Evolutionary conservation across 2,797 vertebrate genomes (phyloP), one percentile per base, ranked within the genome.

Genomic region (Cichlasoma orientale): DNA sequence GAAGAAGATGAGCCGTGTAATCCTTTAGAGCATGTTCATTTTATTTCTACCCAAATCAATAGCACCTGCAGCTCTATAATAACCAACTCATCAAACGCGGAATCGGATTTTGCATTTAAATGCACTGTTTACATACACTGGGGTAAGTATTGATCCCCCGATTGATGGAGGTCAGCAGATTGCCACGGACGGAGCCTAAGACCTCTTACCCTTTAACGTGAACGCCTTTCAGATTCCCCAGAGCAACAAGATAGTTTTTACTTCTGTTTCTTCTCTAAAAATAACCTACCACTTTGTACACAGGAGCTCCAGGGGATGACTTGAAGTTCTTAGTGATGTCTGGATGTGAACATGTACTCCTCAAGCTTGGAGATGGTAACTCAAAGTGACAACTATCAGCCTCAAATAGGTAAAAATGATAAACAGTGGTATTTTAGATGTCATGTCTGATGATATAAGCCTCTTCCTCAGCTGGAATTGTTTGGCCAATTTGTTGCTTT

Each of bases 401-500:
- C 10, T 31, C 69, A 50, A 61, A 81, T 44, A 56, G 53, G 29
- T 80, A 53, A 71, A 80, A 78, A 68, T 36, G 12, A 80, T 25
- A 33, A 78, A 77, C 10, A 36, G 3, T 54, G 56, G 7, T 38
- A n/a, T 77, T 75, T 79, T 16, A 54, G 25, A 21, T 75, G 31
- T 12, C 68, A 75, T 14, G 21, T n/a, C 53, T 68, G 56, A 63
- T 84, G 59, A 57, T 66, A 11, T 74, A 44, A 61, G 55, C 25
- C 16, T 68, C 50, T 36, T 23, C 23, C 36, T 23, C 25, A 56
- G 57, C 56, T 84, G 52, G 73, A 56, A 79, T 82, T 57, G 58
- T 88, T 89, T 85, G 63, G 84, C 72, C 84, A 86, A 87, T 88
- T 73, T 82, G 61, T 79, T 81, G 72, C 66, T 25, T 84, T 88